A percentile compares a stretch with the other conserved stretches of the same genome.
phyloP scores from a whole-genome alignment of 2,113 vertebrate genomes.

The Bubalus kerabau region DNA sequence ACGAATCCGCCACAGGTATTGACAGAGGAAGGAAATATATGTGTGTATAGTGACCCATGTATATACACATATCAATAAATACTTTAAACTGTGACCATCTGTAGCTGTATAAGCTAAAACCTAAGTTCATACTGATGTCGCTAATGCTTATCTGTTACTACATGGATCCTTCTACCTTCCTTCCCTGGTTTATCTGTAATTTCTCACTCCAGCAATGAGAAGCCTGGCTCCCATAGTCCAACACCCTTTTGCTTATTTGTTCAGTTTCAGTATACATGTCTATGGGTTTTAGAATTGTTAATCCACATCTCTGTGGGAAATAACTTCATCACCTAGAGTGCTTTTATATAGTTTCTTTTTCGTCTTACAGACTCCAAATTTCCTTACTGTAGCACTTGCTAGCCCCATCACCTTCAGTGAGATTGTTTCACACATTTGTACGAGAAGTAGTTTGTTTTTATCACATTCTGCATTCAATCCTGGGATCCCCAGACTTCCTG shows the following conservation, averaged over 20 bases:
- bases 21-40: not conserved
- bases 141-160: not conserved
- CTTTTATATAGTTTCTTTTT: not conserved
- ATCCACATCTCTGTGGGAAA: not conserved
- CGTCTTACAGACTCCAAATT: not conserved
- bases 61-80: not conserved
- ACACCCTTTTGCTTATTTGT: not conserved
- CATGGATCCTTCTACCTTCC: not conserved
- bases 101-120: not conserved
- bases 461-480: not conserved
- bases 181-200: not conserved
- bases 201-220: not conserved
- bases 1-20: not conserved
- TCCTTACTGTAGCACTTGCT: not conserved
- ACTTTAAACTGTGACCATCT: not conserved
- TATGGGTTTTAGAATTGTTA: not conserved
- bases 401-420: not conserved
- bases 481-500: not conserved
- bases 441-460: not conserved
- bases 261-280: not conserved
- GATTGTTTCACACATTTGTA: not conserved
- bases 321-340: not conserved
- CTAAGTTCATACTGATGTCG: not conserved
- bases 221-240: not conserved
- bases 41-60: not conserved